Conservation (phyloP, 2,113 vertebrate species). For the Rhynchopsitta pachyrhyncha region DNA sequence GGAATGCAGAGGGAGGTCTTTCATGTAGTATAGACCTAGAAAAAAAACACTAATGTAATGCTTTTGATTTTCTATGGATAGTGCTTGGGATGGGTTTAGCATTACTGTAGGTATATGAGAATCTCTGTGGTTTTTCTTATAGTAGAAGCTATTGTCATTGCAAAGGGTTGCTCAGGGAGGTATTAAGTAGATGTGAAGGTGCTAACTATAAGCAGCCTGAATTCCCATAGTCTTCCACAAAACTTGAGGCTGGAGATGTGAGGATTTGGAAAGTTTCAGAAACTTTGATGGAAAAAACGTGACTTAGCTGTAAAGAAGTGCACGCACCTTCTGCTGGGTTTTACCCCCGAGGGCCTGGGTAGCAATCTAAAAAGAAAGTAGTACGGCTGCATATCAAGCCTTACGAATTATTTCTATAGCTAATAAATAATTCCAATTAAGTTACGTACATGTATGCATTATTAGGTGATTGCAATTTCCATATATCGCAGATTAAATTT, state of each 20-base stretch:
- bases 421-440: background rate
- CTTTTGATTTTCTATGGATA: background rate
- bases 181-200: background rate
- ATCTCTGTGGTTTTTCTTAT: fast-evolving
- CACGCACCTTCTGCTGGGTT: background rate
- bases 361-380: background rate
- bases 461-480: background rate
- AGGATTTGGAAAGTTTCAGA: background rate
- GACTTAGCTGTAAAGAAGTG: background rate
- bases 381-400: background rate
- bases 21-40: background rate
- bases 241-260: background rate
- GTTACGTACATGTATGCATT: background rate
- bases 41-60: background rate
- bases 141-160: background rate
- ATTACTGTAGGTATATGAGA: fast-evolving
- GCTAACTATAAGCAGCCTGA: background rate
- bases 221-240: background rate
- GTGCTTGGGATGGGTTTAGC: background rate
- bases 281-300: background rate
- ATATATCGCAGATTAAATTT: background rate
- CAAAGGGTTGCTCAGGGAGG: background rate
- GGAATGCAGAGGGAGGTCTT: background rate
- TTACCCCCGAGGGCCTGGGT: fast-evolving
- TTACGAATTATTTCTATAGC: background rate